Evolutionary conservation across 2,888 invertebrate species (phyloP), one percentile per base, ranked within the genome.

Genomic region (Acrobasis suavella): DNA sequence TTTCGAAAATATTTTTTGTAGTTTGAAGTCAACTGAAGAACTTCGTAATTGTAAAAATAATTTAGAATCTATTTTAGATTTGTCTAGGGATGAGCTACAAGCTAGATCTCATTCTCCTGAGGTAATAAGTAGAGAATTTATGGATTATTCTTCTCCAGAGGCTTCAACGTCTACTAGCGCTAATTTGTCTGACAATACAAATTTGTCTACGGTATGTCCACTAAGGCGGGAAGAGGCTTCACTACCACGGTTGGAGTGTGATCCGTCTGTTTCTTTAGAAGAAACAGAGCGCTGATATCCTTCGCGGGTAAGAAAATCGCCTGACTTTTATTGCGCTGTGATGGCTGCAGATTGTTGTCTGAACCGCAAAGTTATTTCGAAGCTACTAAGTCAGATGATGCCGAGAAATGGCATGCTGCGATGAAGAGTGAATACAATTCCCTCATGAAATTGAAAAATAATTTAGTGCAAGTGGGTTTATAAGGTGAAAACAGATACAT

Each of bases 391-490:
- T 16, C 12, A 2, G 51, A 15, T 17, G 51, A 51, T 17, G 12
- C 16, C 3, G 61, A 64, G 9, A 46, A 56, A 22, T 75, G 72
- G 75, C 0, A 42, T 15, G 46, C 59, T 17, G 70, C 70, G 0
- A 69, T 73, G 66, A 9, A 51, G 22, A 64, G 72, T 12, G 69
- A 73, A 55, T 39, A 71, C 8, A 42, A 70, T 16, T 60, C 68
- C 3, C 69, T 73, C 54, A 55, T 67, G 6, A 67, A 73, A 0
- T 69, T 66, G 22, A 9, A 69, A 58, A 68, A 9, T 54, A 5
- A 16, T 64, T 37, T 37, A 50, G 17, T 61, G 58, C 38, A 65
- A 62, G 55, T 65, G 65, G 65, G 37, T 65, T 9, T 65, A 42
- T 46, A 65, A 60, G 50, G 9, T 49, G 8, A 64, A 59, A n/a